phyloP scores from a whole-genome alignment of 2,113 vertebrate species.

The Triplophysa siluroides region DNA sequence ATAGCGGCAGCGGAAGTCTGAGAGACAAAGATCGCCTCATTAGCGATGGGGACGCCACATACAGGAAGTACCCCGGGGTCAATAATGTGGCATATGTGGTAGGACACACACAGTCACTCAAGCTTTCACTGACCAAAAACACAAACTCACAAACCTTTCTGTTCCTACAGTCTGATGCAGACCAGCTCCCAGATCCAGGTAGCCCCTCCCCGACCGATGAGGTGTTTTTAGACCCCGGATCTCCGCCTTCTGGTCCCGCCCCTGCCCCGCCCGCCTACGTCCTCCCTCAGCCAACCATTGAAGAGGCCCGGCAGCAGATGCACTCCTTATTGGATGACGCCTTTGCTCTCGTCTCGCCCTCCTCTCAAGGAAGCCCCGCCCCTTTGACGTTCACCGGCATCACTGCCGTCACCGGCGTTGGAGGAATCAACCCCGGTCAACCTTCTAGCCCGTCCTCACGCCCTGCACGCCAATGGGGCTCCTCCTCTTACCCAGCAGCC shows the following conservation, averaged over 20 bases:
- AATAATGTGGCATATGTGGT: slow-evolving; percentile 97
- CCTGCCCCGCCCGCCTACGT: slow-evolving; percentile 81
- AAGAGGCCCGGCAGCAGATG: slow-evolving; percentile 98
- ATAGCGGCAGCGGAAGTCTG: slow-evolving; percentile 80
- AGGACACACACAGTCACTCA: slow-evolving; percentile 54
- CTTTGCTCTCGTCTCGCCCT: slow-evolving; percentile 93
- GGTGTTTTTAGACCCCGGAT: slow-evolving; percentile 75
- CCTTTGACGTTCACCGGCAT: slow-evolving; percentile 53
- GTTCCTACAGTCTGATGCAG: slow-evolving; percentile 86
- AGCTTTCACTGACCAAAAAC: background rate
- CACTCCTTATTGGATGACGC: slow-evolving; percentile 95
- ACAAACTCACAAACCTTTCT: background rate
- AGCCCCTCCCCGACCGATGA: slow-evolving; percentile 82
- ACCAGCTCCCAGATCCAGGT: slow-evolving; percentile 82
- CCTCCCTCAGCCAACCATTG: slow-evolving; percentile 91
- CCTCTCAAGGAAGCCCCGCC: slow-evolving; percentile 74
- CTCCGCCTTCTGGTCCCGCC: slow-evolving; percentile 67
- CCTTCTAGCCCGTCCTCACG: slow-evolving; percentile 71
- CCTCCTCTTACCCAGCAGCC: slow-evolving; percentile 71
- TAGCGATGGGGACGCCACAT: slow-evolving; percentile 88
- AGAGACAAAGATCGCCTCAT: slow-evolving; percentile 79
- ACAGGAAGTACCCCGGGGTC: slow-evolving; percentile 92
- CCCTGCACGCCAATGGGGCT: slow-evolving; percentile 74
- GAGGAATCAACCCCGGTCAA: slow-evolving; percentile 65
- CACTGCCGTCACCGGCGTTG: slow-evolving; percentile 63